Conservation (phyloP, 2,888 invertebrate genomes). For the Amphipyra tragopoginis region DNA sequence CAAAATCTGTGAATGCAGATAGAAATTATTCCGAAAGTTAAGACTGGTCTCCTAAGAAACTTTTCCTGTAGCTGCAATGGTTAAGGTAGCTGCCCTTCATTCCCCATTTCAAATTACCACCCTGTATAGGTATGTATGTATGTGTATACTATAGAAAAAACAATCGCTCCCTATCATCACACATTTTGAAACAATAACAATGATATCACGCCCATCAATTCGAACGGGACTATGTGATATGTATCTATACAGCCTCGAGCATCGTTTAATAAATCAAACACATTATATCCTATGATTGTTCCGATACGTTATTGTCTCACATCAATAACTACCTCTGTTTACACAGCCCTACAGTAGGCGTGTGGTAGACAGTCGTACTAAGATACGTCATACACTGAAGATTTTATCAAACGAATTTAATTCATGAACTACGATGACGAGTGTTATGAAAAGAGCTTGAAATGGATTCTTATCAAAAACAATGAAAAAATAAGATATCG, state of each 20-base stretch:
- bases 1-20: too few relatives aligned
- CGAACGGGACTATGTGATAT: slow-evolving; percentile 53
- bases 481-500: neutral
- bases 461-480: slow-evolving; percentile 10
- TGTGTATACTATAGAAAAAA: slow-evolving; percentile 19
- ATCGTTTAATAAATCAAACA: slow-evolving; percentile 86
- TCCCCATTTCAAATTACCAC: too few relatives aligned
- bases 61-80: too few relatives aligned
- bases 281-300: slow-evolving; percentile 82
- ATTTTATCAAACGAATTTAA: slow-evolving; percentile 24
- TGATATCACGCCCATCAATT: slow-evolving; percentile 70
- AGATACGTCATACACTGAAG: slow-evolving; percentile 4
- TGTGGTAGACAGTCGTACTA: slow-evolving; percentile 30
- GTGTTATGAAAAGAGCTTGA: slow-evolving; percentile 13
- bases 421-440: too few relatives aligned
- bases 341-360: slow-evolving; percentile 77
- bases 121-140: neutral
- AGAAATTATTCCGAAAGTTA: too few relatives aligned
- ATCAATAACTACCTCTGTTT: slow-evolving; percentile 80
- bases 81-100: too few relatives aligned
- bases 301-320: slow-evolving; percentile 85
- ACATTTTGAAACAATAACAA: slow-evolving; percentile 68
- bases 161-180: slow-evolving; percentile 37
- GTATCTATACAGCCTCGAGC: slow-evolving; percentile 66
- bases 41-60: too few relatives aligned